These are phyloP conservation scores for Lissonota sp. DNA, from an alignment of 2,888 invertebrate genomes.

Conservation along the genomic window DNA sequence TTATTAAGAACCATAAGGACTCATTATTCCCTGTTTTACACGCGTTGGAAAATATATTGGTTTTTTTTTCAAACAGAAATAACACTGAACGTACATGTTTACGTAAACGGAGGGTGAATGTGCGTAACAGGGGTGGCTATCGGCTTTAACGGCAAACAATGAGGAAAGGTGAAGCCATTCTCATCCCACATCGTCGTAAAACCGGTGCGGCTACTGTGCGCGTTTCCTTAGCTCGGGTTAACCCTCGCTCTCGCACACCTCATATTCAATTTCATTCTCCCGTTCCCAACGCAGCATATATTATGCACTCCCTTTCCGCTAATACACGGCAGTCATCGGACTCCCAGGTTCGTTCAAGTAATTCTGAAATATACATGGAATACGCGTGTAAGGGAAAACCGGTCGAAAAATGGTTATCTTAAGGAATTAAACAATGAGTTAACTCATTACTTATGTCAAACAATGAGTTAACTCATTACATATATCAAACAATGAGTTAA, in stretches of 20 bases:
- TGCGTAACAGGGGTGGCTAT: slow-evolving; percentile 63
- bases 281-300: slow-evolving; percentile 29
- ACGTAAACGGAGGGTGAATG: slow-evolving; percentile 25
- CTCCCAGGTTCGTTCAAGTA: neutral
- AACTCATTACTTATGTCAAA: too few species aligned
- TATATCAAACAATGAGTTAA: too few species aligned
- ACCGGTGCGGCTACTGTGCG: slow-evolving; percentile 73
- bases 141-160: slow-evolving; percentile 71
- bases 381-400: too few species aligned
- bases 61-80: too few species aligned
- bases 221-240: slow-evolving; percentile 74
- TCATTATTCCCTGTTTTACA: too few species aligned
- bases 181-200: slow-evolving; percentile 58
- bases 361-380: too few species aligned
- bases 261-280: slow-evolving; percentile 79
- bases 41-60: too few species aligned
- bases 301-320: slow-evolving; percentile 16
- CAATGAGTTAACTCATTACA: too few species aligned
- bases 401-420: too few species aligned
- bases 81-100: neutral
- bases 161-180: slow-evolving; percentile 76
- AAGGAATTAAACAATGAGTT: too few species aligned
- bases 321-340: slow-evolving; percentile 23
- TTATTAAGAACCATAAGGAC: too few species aligned
- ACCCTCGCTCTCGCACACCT: slow-evolving; percentile 69